Percentiles rank a stretch among this genome's conserved stretches.
Evolutionary conservation across 2,888 invertebrate species (phyloP).

Genomic region (Meteorus colon): DNA sequence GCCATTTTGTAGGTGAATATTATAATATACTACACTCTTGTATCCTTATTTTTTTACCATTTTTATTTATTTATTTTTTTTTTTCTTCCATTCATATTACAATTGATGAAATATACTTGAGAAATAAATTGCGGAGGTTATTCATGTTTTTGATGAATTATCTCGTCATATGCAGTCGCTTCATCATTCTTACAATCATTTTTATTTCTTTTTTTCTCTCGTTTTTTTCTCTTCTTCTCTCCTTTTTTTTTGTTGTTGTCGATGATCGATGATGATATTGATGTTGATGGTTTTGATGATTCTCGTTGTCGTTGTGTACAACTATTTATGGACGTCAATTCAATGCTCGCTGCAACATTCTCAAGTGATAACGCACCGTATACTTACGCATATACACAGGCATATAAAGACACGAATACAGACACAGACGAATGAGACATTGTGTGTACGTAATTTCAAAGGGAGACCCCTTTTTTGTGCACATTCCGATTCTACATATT

Average conservation of each 20-base stretch:
- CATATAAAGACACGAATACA: not conserved
- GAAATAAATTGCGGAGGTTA: conserved; percentile 6
- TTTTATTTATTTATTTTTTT: conserved; percentile 27
- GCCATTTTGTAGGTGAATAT: conserved; percentile 73
- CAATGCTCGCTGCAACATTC: conserved; percentile 12
- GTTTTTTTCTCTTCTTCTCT: not conserved
- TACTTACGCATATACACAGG: not conserved
- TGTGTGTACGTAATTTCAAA: not conserved
- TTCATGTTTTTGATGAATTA: not conserved
- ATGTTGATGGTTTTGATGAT: not conserved
- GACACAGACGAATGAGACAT: not conserved
- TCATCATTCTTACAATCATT: conserved; percentile 35
- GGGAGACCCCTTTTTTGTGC: not conserved
- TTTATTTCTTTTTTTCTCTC: not conserved
- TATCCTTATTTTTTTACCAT: conserved; percentile 45
- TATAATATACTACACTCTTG: conserved; percentile 53
- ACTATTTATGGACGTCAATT: conserved; percentile 16
- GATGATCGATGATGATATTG: conserved; percentile 6
- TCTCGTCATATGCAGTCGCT: not conserved
- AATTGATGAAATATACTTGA: conserved; percentile 11
- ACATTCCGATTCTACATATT: not conserved
- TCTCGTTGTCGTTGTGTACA: conserved; percentile 3
- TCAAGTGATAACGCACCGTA: conserved; percentile 9
- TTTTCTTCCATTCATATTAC: not conserved
- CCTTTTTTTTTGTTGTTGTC: not conserved